Base-by-base conservation (phyloP, 2,888 invertebrate species). In the Clostera curtula region DNA sequence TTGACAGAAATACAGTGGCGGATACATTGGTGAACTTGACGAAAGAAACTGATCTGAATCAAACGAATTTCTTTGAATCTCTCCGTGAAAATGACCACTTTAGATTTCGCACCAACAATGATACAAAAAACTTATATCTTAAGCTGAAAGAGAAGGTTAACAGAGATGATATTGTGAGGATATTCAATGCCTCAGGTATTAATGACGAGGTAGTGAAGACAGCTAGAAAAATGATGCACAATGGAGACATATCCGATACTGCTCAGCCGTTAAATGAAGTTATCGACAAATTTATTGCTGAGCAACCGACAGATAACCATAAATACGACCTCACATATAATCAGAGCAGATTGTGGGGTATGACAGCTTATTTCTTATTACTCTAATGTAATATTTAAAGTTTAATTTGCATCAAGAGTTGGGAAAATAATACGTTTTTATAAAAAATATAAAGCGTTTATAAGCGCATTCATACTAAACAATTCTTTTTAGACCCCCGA, bases 401-500 rank as follows among this genome's bases (percentile, higher is more conserved):
- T n/a, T n/a, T n/a, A n/a, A n/a, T n/a, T n/a, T n/a, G n/a, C n/a
- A n/a, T n/a, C n/a, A n/a, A n/a, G n/a, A n/a, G n/a, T n/a, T n/a
- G n/a, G n/a, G n/a, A n/a, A n/a, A n/a, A n/a, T n/a, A n/a, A n/a
- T n/a, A n/a, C n/a, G n/a, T n/a, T n/a, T n/a, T n/a, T n/a, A n/a
- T n/a, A n/a, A n/a, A n/a, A n/a, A n/a, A n/a, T n/a, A n/a, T n/a
- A n/a, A n/a, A n/a, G n/a, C n/a, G n/a, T n/a, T n/a, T n/a, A n/a
- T n/a, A n/a, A n/a, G n/a, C n/a, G n/a, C n/a, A n/a, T n/a, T n/a
- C n/a, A n/a, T n/a, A n/a, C n/a, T n/a, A n/a, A n/a, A n/a, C n/a
- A n/a, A n/a, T n/a, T n/a, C n/a, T n/a, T n/a, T n/a, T n/a, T n/a
- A 79, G 82, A 82, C 36, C 82, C 80, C 2, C 61, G 76, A 49